Conservation (phyloP, 37 sponge, comb jelly and placozoan species). For the Dysidea cf. avara region DNA sequence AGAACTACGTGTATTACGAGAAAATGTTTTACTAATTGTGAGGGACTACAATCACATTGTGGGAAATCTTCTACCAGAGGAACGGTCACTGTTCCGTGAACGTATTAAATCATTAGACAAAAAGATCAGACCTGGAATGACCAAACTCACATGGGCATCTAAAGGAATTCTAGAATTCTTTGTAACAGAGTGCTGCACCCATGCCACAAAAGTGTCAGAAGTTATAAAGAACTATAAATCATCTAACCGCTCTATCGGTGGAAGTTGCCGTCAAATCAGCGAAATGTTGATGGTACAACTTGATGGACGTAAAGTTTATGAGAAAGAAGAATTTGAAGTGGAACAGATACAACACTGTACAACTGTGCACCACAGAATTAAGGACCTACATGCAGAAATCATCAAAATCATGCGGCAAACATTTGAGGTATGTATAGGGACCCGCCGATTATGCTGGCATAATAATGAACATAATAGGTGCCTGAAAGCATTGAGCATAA, state of each 20-base stretch:
- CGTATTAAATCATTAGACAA: constrained; percentile 86
- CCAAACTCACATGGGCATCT: constrained; percentile 97
- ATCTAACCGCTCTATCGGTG: constrained; percentile 68
- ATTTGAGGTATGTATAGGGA: constrained; percentile 59
- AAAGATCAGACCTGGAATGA: constrained; percentile 89
- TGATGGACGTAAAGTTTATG: constrained; percentile 85
- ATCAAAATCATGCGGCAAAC: constrained; percentile 66
- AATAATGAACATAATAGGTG: no score
- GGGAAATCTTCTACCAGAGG: constrained; percentile 65
- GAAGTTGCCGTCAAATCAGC: constrained; percentile 80
- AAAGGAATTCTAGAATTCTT: constrained; percentile 82
- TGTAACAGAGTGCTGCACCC: constrained; percentile 83
- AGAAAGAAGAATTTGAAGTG: constrained; percentile 79
- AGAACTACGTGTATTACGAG: constrained; percentile 83
- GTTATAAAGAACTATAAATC: constrained; percentile 82
- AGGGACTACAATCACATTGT: constrained; percentile 97
- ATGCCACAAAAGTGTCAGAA: constrained; percentile 72
- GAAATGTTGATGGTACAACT: constrained; percentile 81
- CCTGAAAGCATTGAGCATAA: no score
- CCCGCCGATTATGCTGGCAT: no score
- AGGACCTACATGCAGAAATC: constrained; percentile 77
- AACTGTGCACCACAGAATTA: constrained; percentile 47
- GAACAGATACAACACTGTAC: constrained; percentile 85
- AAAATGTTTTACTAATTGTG: constrained; percentile 93
- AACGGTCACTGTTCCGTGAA: constrained; percentile 88